These are phyloP conservation scores for Telmatherina bonti DNA, from an alignment of 2,797 vertebrate species.

Conservation along the genomic window DNA sequence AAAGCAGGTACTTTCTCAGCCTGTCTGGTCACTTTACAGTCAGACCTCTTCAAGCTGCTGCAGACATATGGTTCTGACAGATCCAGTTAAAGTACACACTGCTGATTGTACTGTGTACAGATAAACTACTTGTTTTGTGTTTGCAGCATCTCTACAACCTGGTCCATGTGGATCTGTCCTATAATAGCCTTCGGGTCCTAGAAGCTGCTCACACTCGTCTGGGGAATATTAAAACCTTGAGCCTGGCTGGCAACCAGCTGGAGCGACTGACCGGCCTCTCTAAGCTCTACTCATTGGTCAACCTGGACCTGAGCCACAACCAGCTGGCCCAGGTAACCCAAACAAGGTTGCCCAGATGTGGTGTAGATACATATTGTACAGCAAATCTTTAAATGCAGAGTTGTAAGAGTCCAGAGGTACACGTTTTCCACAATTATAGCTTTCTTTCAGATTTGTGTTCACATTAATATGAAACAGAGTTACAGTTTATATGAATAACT, in stretches of 20 bases:
- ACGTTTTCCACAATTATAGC: no score
- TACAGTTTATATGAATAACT: no score
- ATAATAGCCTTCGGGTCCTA: slow-evolving; percentile 88
- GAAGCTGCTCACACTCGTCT: slow-evolving; percentile 93
- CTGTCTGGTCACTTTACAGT: no score
- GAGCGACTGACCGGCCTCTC: slow-evolving; percentile 89
- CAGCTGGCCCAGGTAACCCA: slow-evolving; percentile 88
- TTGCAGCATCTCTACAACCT: slow-evolving; percentile 95
- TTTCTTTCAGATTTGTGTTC: no score
- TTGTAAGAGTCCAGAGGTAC: not conserved
- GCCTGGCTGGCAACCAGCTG: slow-evolving; percentile 93
- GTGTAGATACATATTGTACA: not conserved
- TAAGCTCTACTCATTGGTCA: slow-evolving; percentile 96
- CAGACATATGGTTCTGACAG: no score
- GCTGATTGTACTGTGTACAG: not conserved
- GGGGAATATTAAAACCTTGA: slow-evolving; percentile 97
- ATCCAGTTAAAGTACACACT: not conserved
- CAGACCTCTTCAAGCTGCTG: no score
- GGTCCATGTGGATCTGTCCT: slow-evolving; percentile 96
- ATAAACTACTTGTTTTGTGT: slow-evolving; percentile 3
- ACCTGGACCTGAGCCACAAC: slow-evolving; percentile 94
- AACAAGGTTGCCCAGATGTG: not conserved
- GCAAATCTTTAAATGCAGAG: not conserved
- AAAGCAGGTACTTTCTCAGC: not conserved
- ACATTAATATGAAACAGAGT: no score